A percentile compares a stretch with the other conserved stretches of the same genome.
These are phyloP conservation scores for Tetramorium parvispinum DNA, from an alignment of 1,140 invertebrate species.

Conservation along the genomic window DNA sequence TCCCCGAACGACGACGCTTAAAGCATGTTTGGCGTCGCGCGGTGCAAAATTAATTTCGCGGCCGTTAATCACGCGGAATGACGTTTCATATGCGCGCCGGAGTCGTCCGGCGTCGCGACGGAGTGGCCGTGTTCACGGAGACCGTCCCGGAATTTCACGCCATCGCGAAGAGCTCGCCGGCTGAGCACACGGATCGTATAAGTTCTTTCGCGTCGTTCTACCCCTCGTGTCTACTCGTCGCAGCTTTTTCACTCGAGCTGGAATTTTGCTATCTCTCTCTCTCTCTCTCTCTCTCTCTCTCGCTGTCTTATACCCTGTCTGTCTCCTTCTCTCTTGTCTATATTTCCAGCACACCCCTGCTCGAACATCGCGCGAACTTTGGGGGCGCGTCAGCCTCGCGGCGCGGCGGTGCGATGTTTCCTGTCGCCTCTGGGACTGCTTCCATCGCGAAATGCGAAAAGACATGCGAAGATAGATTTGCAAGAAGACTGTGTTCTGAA, in stretches of 20 bases:
- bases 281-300: not conserved
- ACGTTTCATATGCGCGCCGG: constrained; percentile 62
- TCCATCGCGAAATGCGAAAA: constrained; percentile 15
- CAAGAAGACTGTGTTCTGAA: not conserved
- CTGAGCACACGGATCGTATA: constrained; percentile 20
- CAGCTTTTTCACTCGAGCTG: constrained; percentile 44
- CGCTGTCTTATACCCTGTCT: not conserved
- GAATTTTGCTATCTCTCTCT: constrained; percentile 47
- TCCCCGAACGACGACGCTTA: constrained; percentile 30
- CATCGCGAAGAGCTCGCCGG: constrained; percentile 4
- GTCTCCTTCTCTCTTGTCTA: not conserved
- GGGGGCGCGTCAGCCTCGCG: not conserved
- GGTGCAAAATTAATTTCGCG: constrained; percentile 69
- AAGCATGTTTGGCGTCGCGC: constrained; percentile 57
- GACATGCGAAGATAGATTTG: constrained; percentile 31
- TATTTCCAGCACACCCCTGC: not conserved
- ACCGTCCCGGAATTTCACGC: constrained; percentile 47
- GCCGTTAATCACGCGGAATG: constrained; percentile 69
- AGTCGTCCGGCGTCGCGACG: constrained; percentile 62
- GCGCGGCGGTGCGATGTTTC: not conserved
- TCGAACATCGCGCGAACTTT: not conserved
- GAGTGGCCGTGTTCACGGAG: constrained; percentile 33
- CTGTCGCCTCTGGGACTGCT: not conserved
- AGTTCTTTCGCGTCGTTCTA: constrained; percentile 23
- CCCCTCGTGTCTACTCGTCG: constrained; percentile 16